Conservation (phyloP, 2,113 vertebrate species). For the Channa maculata region DNA sequence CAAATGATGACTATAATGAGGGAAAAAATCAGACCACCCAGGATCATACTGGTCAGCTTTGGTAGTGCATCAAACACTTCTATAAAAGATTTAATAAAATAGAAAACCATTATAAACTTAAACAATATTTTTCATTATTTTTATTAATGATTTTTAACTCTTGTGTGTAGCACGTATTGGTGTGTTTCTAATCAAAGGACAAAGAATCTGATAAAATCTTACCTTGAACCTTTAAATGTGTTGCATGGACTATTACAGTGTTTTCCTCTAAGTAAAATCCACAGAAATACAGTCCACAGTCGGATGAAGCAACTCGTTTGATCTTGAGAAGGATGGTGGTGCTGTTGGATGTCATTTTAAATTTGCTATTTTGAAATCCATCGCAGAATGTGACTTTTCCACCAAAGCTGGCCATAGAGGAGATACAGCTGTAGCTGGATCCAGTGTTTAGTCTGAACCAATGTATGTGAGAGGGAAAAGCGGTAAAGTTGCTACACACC, state of each 20-base stretch:
- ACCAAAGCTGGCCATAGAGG: background rate
- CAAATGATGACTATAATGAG: conserved; percentile 14
- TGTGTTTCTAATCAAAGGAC: background rate
- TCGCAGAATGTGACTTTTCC: fast-evolving
- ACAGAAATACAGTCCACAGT: conserved; percentile 56
- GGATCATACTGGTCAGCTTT: background rate
- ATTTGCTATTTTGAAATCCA: background rate
- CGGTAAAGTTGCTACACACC: conserved; percentile 28
- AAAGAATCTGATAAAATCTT: conserved; percentile 2
- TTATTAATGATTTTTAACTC: too few relatives aligned
- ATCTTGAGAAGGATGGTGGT: conserved; percentile 23
- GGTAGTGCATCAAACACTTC: background rate
- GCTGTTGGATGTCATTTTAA: conserved; percentile 23
- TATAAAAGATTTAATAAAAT: background rate
- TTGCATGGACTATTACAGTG: background rate
- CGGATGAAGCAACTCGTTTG: conserved; percentile 3
- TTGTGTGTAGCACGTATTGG: background rate
- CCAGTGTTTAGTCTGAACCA: conserved; percentile 29
- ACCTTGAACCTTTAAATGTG: conserved; percentile 43
- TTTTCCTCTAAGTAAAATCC: background rate
- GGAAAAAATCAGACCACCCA: background rate
- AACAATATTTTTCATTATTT: too few relatives aligned
- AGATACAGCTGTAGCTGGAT: fast-evolving
- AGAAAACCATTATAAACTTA: too few relatives aligned
- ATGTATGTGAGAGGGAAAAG: fast-evolving